Evolutionary conservation across 2,113 vertebrate genomes (phyloP).

Genomic region (Bubalus kerabau): DNA sequence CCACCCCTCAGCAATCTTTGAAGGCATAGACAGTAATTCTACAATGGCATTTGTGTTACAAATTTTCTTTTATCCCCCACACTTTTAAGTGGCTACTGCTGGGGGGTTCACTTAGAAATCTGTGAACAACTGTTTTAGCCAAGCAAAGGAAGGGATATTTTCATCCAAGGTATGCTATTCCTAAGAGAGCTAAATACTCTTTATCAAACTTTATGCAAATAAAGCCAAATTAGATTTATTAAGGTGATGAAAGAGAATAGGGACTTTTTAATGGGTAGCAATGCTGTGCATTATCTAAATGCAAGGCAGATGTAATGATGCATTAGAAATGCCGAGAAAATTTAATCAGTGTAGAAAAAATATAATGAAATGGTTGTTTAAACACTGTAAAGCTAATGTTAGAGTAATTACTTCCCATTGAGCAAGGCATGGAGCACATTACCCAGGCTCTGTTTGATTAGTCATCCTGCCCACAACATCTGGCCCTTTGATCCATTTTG

Average conservation of each 20-base stretch:
- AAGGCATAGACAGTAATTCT: background rate
- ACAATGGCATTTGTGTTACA: background rate
- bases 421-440: constrained; percentile 72
- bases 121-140: constrained; percentile 44
- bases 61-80: background rate
- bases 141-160: constrained; percentile 47
- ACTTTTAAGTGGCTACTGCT: background rate
- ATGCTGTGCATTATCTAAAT: constrained; percentile 77
- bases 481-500: constrained; percentile 73
- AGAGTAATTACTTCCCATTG: constrained; percentile 82
- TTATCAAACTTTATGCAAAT: constrained; percentile 76
- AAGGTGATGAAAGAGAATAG: constrained; percentile 74
- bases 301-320: constrained; percentile 84
- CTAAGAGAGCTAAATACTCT: constrained; percentile 61
- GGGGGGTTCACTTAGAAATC: background rate
- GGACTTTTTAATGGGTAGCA: constrained; percentile 76
- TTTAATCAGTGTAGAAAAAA: constrained; percentile 82
- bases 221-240: constrained; percentile 80
- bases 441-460: constrained; percentile 78
- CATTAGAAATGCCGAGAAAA: constrained; percentile 82
- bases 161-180: constrained; percentile 56
- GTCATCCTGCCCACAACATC: constrained; percentile 74
- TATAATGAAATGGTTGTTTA: constrained; percentile 86
- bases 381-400: constrained; percentile 82
- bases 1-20: background rate